Evolutionary conservation across 2,113 vertebrate species (phyloP), one percentile per base, ranked within the genome.

Genomic region (Labeo rohita): DNA sequence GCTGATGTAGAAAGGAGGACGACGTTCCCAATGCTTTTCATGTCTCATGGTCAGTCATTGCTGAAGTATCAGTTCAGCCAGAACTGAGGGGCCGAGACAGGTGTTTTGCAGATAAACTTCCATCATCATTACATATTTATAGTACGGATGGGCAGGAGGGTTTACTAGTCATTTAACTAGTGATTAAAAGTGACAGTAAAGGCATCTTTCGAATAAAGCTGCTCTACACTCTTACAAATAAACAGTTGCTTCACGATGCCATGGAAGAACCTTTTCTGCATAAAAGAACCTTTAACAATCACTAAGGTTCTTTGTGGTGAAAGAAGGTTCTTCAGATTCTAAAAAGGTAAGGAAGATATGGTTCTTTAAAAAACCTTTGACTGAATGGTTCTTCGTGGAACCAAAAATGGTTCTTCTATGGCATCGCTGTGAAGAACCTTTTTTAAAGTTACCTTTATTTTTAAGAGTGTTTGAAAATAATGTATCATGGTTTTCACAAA

Each of bases 1-100:
- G 66, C 84, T 87, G 75, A 84, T 70, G 43, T 12, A n/a, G 59
- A 88, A 70, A 75, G 23, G n/a, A 72, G 1, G 85, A 82, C 13
- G 21, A 15, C n/a, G 36, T 76, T 54, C 21, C 68, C 47, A 12
- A 13, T 39, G 36, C 74, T 56, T 80, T 66, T 72, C 65, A 8
- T 79, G 47, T 65, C 59, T 45, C 5, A 11, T 16, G 63, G 63
- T 72, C 45, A 23, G 68, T 79, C 65, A n/a, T 43, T 56, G 36
- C 81, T 70, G 65, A 83, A 66, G 45, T 68, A 45, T 52, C 80
- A 82, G 47, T 52, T 54, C 6, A 34, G 47, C 5, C 28, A 50
- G 56, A 80, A 28, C 39, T 16, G 43, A 68, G 23, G 13, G 28
- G n/a, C 43, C 21, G 36, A 36, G 23, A 34, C 7, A 28, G 23